A percentile compares a stretch with the other conserved stretches of the same genome.
phyloP scores from a whole-genome alignment of 2,888 invertebrate genomes.

The Sesamia inferens region DNA sequence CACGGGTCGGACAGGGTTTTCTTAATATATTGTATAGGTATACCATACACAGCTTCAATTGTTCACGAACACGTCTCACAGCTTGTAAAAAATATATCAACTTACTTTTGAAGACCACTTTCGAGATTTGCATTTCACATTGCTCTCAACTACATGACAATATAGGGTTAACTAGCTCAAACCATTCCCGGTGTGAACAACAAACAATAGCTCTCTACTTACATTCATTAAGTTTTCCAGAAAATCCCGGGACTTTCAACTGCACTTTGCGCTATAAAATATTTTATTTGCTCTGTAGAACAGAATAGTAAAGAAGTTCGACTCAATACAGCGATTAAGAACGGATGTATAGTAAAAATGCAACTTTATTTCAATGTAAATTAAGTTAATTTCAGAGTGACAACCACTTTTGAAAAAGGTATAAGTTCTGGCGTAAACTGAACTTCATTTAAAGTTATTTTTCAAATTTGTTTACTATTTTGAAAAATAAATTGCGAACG shows the following conservation, averaged over 20 bases:
- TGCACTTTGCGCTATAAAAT: constrained; percentile 52
- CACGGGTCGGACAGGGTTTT: too few species aligned
- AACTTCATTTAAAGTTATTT: too few species aligned
- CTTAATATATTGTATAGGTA: too few species aligned
- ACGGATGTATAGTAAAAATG: background rate
- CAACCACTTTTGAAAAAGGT: too few species aligned
- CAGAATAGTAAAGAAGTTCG: background rate
- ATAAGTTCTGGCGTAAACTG: too few species aligned
- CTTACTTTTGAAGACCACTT: background rate
- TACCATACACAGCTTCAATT: background rate
- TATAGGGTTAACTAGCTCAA: background rate
- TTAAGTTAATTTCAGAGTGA: too few species aligned
- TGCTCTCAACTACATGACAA: constrained; percentile 2
- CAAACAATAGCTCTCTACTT: constrained; percentile 9
- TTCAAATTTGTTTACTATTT: too few species aligned
- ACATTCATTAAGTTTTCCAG: constrained; percentile 21
- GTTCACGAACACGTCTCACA: too few species aligned
- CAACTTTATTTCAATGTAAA: too few species aligned
- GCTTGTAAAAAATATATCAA: background rate
- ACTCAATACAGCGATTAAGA: background rate
- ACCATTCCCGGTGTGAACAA: constrained; percentile 1
- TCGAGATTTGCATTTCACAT: background rate
- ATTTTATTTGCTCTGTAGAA: constrained; percentile 31
- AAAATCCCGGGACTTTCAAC: constrained; percentile 33
- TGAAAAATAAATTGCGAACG: too few species aligned